A percentile compares a stretch with the other conserved stretches of the same genome.
phyloP scores from a whole-genome alignment of 2,888 invertebrate genomes.

The Chymomyza amoena region DNA sequence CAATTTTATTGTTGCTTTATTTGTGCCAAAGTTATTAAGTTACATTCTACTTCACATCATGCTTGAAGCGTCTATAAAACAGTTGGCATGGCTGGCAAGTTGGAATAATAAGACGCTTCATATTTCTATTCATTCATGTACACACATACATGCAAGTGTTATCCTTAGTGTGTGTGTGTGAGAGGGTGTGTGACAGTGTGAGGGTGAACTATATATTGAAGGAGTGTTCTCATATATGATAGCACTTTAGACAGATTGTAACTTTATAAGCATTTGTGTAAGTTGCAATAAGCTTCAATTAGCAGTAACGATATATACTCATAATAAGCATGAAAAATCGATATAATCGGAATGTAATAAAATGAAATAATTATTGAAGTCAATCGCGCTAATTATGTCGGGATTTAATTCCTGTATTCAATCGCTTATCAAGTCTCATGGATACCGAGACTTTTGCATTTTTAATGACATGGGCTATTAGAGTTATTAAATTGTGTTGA shows the following conservation, averaged over 20 bases:
- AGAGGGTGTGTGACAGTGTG: neutral
- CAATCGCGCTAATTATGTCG: neutral
- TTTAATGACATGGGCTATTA: too few species aligned
- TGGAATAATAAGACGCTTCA: neutral
- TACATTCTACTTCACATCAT: slow-evolving; percentile 3
- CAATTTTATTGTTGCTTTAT: slow-evolving; percentile 35
- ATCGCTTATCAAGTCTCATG: too few species aligned
- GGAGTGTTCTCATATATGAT: neutral
- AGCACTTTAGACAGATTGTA: neutral
- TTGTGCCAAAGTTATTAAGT: slow-evolving; percentile 65
- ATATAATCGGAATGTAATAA: neutral
- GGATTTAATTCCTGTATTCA: too few species aligned
- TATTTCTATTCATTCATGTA: neutral
- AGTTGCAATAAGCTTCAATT: neutral
- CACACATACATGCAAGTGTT: neutral
- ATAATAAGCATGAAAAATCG: neutral
- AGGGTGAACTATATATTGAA: neutral
- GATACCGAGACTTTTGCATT: too few species aligned
- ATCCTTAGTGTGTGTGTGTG: neutral
- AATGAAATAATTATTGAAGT: neutral
- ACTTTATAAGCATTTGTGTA: neutral
- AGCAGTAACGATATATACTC: neutral
- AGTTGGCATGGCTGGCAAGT: neutral
- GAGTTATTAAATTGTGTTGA: too few species aligned
- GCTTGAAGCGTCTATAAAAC: slow-evolving; percentile 26